Conservation (phyloP, 2,888 invertebrate species). For the Ormyrus rosae region DNA sequence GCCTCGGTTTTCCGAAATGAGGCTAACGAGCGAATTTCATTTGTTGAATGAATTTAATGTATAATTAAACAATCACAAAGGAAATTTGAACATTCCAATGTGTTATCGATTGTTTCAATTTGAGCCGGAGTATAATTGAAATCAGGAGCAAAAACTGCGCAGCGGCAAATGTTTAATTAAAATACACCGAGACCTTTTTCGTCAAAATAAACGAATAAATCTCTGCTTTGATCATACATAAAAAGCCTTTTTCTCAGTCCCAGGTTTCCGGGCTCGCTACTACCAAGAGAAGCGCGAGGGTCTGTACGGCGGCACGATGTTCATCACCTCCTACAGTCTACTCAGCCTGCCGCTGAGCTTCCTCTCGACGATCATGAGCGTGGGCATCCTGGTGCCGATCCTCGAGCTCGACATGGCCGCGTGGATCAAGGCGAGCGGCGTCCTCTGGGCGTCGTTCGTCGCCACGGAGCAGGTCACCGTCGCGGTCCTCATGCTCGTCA, state of each 20-base stretch:
- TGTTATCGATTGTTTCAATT: too few species aligned
- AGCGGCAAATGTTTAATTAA: too few species aligned
- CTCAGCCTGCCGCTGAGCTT: constrained; percentile 90
- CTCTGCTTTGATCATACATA: too few species aligned
- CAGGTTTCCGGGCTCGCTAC: constrained; percentile 91
- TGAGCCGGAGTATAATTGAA: too few species aligned
- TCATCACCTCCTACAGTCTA: constrained; percentile 88
- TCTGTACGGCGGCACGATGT: constrained; percentile 89
- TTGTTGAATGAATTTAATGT: too few species aligned
- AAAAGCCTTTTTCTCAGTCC: constrained; percentile 77
- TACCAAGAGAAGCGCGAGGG: constrained; percentile 95
- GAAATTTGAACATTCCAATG: too few species aligned
- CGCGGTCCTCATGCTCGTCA: constrained; percentile 87
- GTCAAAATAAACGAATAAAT: too few species aligned
- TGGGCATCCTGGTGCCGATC: constrained; percentile 83
- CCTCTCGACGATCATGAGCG: constrained; percentile 83
- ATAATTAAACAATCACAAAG: too few species aligned
- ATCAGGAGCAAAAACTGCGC: too few species aligned
- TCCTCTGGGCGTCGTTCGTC: constrained; percentile 90
- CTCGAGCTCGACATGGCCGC: constrained; percentile 68
- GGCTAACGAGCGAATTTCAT: too few species aligned
- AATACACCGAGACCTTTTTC: too few species aligned
- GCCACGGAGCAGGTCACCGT: constrained; percentile 91
- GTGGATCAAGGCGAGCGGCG: constrained; percentile 70
- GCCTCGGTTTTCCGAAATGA: too few species aligned